phyloP scores from a whole-genome alignment of 2,888 invertebrate genomes.

The Drosophila borealis region DNA sequence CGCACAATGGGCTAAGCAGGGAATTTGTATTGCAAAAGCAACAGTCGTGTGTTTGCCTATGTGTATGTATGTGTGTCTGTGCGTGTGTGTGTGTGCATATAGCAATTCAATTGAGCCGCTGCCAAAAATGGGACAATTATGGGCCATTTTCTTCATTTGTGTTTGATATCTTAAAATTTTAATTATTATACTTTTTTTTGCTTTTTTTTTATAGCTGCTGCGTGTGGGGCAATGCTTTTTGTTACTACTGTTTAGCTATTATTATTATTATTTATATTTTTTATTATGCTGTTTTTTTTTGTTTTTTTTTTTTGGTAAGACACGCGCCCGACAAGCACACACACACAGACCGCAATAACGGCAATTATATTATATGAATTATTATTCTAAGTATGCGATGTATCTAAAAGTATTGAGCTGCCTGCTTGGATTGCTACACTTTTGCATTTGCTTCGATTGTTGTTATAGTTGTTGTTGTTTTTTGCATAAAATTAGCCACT shows the following conservation, averaged over 20 bases:
- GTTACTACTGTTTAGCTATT: slow-evolving; percentile 12
- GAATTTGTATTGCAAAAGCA: slow-evolving; percentile 32
- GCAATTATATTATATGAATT: slow-evolving; percentile 21
- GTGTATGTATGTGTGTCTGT: not conserved
- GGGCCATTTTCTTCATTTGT: slow-evolving; percentile 55
- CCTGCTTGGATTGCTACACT: slow-evolving; percentile 23
- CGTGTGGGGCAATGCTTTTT: slow-evolving; percentile 37
- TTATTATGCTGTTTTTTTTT: slow-evolving; percentile 13
- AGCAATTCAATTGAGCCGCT: slow-evolving; percentile 24
- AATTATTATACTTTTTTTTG: slow-evolving; percentile 15
- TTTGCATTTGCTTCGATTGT: slow-evolving; percentile 1
- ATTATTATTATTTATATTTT: slow-evolving; percentile 18
- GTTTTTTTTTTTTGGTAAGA: slow-evolving; percentile 22
- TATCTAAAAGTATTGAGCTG: slow-evolving; percentile 1
- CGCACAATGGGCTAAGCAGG: slow-evolving; percentile 21
- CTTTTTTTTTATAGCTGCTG: slow-evolving; percentile 39
- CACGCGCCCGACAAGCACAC: slow-evolving; percentile 26
- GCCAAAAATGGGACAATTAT: slow-evolving; percentile 54
- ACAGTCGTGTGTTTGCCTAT: not conserved
- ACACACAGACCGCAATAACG: slow-evolving; percentile 31
- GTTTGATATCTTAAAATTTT: slow-evolving; percentile 21
- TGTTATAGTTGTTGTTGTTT: slow-evolving; percentile 4
- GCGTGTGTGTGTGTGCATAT: not conserved
- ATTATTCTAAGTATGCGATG: slow-evolving; percentile 43
- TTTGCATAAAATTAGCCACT: slow-evolving; percentile 44